phyloP scores from a whole-genome alignment of 1,140 invertebrate genomes.

The Chionoecetes opilio region DNA sequence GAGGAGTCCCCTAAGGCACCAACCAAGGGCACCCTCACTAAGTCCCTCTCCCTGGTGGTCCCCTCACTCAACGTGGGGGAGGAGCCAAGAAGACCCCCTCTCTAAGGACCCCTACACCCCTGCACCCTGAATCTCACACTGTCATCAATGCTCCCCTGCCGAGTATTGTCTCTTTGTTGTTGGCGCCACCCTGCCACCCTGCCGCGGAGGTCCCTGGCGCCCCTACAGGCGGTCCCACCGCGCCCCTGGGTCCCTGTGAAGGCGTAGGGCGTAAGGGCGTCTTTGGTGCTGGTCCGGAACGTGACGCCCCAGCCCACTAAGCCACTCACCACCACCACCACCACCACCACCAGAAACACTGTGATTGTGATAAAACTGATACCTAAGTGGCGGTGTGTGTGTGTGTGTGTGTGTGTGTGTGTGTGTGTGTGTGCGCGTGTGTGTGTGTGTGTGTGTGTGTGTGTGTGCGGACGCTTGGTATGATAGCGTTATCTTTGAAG shows the following conservation, averaged over 20 bases:
- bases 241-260: slow-evolving; percentile 37
- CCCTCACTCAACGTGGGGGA: slow-evolving; percentile 78
- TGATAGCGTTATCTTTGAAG: background rate
- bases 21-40: slow-evolving; percentile 77
- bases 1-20: slow-evolving; percentile 72
- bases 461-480: background rate
- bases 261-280: slow-evolving; percentile 29
- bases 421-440: background rate
- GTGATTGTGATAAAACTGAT: background rate
- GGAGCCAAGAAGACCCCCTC: slow-evolving; percentile 80
- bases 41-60: slow-evolving; percentile 78
- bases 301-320: background rate
- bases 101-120: slow-evolving; percentile 63
- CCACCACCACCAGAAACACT: background rate
- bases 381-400: background rate
- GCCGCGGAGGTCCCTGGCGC: background rate
- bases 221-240: background rate
- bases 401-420: no score
- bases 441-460: background rate
- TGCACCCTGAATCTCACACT: slow-evolving; percentile 37
- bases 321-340: background rate
- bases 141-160: background rate
- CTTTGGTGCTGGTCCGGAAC: slow-evolving; percentile 56
- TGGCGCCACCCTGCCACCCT: slow-evolving; percentile 11
- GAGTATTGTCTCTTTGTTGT: slow-evolving; percentile 45